phyloP scores from a whole-genome alignment of 2,113 vertebrate genomes.

The Zosterops borbonicus region DNA sequence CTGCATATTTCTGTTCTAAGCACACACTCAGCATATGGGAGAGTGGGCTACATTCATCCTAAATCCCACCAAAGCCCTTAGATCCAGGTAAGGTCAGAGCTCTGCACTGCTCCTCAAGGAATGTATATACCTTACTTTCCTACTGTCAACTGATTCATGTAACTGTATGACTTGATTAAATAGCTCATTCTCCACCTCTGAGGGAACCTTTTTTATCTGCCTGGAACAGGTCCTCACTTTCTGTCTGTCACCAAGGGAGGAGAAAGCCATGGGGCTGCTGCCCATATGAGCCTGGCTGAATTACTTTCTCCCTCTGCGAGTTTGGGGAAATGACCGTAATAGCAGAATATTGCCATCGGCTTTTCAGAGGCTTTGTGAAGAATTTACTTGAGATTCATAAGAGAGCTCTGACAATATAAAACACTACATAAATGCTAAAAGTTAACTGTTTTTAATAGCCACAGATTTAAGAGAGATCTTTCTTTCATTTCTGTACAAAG shows the following conservation, averaged over 20 bases:
- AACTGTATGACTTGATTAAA: background rate
- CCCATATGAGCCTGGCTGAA: background rate
- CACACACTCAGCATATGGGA: background rate
- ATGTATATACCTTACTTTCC: background rate
- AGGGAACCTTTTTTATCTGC: background rate
- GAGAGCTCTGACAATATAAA: slow-evolving; percentile 14
- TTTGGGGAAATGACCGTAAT: background rate
- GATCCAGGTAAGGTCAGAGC: background rate
- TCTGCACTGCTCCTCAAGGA: background rate
- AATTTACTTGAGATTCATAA: slow-evolving; percentile 8
- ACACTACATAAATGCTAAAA: background rate
- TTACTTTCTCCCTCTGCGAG: background rate
- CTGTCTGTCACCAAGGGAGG: background rate
- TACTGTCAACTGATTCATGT: background rate
- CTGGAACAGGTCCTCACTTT: background rate
- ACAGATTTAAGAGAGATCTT: slow-evolving; percentile 8
- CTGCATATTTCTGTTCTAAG: background rate
- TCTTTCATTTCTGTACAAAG: background rate
- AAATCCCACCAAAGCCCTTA: background rate
- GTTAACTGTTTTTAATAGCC: slow-evolving; percentile 19
- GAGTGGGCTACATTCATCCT: background rate
- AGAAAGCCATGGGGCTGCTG: background rate
- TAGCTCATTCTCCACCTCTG: background rate
- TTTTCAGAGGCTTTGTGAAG: background rate
- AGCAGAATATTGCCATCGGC: background rate